These are phyloP conservation scores for Cyclophora albipunctata DNA, from an alignment of 2,888 invertebrate genomes.

Conservation along the genomic window DNA sequence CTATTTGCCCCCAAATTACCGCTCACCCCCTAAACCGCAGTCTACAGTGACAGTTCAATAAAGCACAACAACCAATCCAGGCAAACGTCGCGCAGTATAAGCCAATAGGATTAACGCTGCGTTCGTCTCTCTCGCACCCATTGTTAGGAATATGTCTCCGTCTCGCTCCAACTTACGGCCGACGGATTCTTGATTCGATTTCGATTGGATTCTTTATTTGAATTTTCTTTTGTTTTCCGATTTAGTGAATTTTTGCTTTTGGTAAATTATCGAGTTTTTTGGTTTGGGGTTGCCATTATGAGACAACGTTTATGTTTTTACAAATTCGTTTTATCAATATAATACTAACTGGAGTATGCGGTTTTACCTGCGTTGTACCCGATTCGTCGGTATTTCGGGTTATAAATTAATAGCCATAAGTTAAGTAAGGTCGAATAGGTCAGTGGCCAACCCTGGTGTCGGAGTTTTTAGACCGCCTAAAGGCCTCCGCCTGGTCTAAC, in stretches of 20 bases:
- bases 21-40: constrained; percentile 67
- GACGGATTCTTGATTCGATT: constrained; percentile 71
- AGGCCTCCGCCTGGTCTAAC: no score
- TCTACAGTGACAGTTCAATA: constrained; percentile 75
- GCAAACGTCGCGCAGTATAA: constrained; percentile 74
- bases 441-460: no score
- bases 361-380: no score
- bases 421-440: no score
- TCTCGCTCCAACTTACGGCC: constrained; percentile 51
- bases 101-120: constrained; percentile 74
- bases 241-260: constrained; percentile 35
- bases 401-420: no score
- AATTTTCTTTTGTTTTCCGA: constrained; percentile 66
- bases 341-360: no score
- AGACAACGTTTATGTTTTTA: no score
- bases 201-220: constrained; percentile 68
- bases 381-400: no score
- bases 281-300: neutral
- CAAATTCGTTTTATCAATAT: no score
- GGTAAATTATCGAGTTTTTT: neutral
- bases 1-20: constrained; percentile 65
- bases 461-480: no score
- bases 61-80: constrained; percentile 71
- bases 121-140: constrained; percentile 35
- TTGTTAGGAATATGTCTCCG: constrained; percentile 16